Evolutionary conservation across 2,797 vertebrate genomes (phyloP), one percentile per base, ranked within the genome.

Genomic region (Simalia tracyae): DNA sequence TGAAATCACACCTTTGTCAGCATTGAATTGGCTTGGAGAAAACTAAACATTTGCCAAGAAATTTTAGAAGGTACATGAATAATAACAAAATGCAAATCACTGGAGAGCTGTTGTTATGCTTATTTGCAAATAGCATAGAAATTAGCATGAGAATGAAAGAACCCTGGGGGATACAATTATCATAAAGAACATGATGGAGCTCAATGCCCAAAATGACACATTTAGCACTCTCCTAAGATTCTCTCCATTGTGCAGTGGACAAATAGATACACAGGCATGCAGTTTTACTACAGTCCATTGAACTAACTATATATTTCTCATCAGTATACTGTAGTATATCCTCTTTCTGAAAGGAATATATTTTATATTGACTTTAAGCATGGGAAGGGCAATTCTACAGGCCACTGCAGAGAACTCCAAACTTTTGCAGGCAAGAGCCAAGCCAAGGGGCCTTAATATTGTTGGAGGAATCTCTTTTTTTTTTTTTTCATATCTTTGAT

Each of bases 361-460:
- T 3, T 17, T 28, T 87, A 2, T 0, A 0, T 59, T 61, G 10
- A 61, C 22, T 61, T 61, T 61, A 61, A 61, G 60, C 60, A 61
- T 24, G 22, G 7, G 60, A 22, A 61, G 6, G 5, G 17, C 60
- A 61, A 61, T 61, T 19, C 60, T 61, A 24, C 19, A 7, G 60
- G 60, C 60, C 60, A 61, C 60, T 61, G 60, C 60, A 61, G 22
- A 61, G 22, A 61, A 61, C 60, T 61, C 6, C 60, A 61, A 24
- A 61, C 5, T 24, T 5, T 61, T 61, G 60, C 22, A 24, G 19
- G 6, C 22, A 24, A 22, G 19, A 24, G 60, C 60, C 60, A 54
- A 54, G 5, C 50, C 6, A 7, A 54, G 50, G 8, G 50, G 50
- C 50, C 50, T 54, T 54, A 54, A 6, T 54, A 54, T 54, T 54